Base-by-base conservation (phyloP, 1,140 invertebrate species). In the Leptinotarsa lineolata region DNA sequence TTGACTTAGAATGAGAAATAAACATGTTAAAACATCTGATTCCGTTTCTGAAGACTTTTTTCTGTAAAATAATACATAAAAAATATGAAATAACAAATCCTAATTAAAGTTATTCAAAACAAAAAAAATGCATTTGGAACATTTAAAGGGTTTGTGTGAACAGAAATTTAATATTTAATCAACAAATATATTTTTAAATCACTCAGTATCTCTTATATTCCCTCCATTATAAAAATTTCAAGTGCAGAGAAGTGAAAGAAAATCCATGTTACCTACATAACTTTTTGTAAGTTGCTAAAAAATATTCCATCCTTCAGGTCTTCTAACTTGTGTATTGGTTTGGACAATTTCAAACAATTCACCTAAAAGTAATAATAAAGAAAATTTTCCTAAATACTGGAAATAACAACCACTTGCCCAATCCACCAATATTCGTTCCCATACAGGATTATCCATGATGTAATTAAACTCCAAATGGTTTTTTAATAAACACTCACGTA, bases 311-410 rank as follows among this genome's bases (percentile, higher is more conserved):
- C 72, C 72, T 72, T 72, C n/a, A 83, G 70, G 13, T 78, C 77
- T 22, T 78, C 74, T 30, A 83, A 64, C 18, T 73, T 77, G 16
- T 77, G 66, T n/a, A 83, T 75, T 4, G 76, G 66, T 69, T 79
- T 79, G 4, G 68, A 75, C 21, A 83, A 60, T 74, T 81, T 78
- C 61, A 83, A 77, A 78, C 82, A 83, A 67, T 83, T 83, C 59
- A 81, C 76, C 81, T 83, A 64, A 58, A 78, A 77, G 46, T 65
- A 68, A 72, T 61, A 44, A 74, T 22, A 46, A 66, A 13, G 44
- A 64, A 60, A 39, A 44, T 58, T 22, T 59, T 39, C 18, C 2
- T 39, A 71, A 48, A 60, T 21, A 63, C 65, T 65, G 30, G 69
- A 54, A 58, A 44, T 21, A 61, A 69, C 5, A 67, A 21, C 54